A percentile compares a stretch with the other conserved stretches of the same genome.
Evolutionary conservation across 2,888 invertebrate genomes (phyloP).

Genomic region (Cacoxenus indagator): DNA sequence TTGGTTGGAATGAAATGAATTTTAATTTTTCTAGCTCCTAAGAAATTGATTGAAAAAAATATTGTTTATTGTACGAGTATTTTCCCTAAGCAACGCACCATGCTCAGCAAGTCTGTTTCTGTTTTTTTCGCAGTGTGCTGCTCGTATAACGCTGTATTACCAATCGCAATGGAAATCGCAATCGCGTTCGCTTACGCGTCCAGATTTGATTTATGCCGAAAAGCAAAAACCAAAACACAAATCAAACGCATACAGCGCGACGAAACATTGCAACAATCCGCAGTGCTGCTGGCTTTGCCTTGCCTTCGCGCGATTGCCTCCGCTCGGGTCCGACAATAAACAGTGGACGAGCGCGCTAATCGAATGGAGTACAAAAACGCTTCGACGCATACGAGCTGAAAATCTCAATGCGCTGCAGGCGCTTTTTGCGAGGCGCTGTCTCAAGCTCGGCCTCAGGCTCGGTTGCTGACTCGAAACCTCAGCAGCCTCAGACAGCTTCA

Average conservation of each 20-base stretch:
- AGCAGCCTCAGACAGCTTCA: not conserved
- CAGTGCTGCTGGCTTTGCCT: slow-evolving; percentile 29
- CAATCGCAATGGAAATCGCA: too few relatives aligned
- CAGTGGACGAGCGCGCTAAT: not conserved
- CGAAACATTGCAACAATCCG: slow-evolving; percentile 59
- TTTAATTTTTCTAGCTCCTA: too few relatives aligned
- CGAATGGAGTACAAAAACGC: not conserved
- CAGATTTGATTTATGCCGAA: slow-evolving; percentile 67
- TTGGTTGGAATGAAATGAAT: too few relatives aligned
- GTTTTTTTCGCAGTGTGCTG: slow-evolving; percentile 2
- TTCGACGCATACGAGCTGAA: slow-evolving; percentile 11
- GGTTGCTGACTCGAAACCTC: too few relatives aligned
- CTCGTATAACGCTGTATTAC: not conserved
- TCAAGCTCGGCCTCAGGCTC: not conserved
- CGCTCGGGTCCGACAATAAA: slow-evolving; percentile 16
- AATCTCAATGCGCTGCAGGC: slow-evolving; percentile 22
- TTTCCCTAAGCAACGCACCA: too few relatives aligned
- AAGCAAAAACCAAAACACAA: slow-evolving; percentile 57
- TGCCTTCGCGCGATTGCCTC: slow-evolving; percentile 24
- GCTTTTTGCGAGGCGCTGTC: not conserved
- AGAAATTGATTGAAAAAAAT: too few relatives aligned
- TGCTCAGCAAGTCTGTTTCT: too few relatives aligned
- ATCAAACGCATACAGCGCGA: slow-evolving; percentile 65
- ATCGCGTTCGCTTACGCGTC: too few relatives aligned
- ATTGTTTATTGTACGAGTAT: too few relatives aligned